These are phyloP conservation scores for Microctenopoma lineatum DNA, from an alignment of 2,797 vertebrate genomes.

Conservation along the genomic window DNA sequence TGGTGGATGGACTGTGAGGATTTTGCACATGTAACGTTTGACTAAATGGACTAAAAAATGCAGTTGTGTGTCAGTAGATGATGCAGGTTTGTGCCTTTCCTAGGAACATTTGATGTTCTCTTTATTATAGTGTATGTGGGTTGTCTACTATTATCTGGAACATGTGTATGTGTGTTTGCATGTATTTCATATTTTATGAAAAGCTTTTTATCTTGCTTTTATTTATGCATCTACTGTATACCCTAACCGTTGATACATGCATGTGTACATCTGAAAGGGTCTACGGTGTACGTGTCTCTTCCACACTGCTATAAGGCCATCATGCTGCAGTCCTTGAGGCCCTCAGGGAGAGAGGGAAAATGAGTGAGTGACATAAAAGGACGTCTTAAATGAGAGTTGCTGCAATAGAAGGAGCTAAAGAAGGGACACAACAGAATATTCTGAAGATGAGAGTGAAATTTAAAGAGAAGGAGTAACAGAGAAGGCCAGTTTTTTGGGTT, in stretches of 20 bases:
- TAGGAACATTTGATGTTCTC: not conserved
- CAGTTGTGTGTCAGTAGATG: not conserved
- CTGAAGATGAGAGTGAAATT: conserved; percentile 51
- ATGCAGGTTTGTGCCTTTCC: conserved; percentile 9
- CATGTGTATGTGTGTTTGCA: not conserved
- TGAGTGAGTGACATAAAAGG: conserved; percentile 43
- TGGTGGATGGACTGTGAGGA: no score
- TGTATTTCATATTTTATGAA: conserved; percentile 20
- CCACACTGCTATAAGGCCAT: conserved; percentile 40
- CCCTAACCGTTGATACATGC: not conserved
- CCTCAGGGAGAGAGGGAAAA: conserved; percentile 40
- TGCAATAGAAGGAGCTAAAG: conserved; percentile 38
- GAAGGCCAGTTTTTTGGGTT: not conserved
- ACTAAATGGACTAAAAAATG: no score
- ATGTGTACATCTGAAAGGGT: not conserved
- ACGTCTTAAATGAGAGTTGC: conserved; percentile 40
- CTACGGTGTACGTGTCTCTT: conserved; percentile 5
- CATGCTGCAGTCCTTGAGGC: conserved; percentile 25
- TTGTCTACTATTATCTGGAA: conserved; percentile 4
- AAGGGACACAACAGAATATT: conserved; percentile 18
- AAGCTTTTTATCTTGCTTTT: conserved; percentile 19
- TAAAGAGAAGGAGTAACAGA: conserved; percentile 9
- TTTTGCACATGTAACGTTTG: no score
- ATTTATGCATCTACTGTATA: not conserved
- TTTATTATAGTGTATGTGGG: not conserved